Base-by-base conservation (phyloP, 2,113 vertebrate species). In the Caloenas nicobarica region DNA sequence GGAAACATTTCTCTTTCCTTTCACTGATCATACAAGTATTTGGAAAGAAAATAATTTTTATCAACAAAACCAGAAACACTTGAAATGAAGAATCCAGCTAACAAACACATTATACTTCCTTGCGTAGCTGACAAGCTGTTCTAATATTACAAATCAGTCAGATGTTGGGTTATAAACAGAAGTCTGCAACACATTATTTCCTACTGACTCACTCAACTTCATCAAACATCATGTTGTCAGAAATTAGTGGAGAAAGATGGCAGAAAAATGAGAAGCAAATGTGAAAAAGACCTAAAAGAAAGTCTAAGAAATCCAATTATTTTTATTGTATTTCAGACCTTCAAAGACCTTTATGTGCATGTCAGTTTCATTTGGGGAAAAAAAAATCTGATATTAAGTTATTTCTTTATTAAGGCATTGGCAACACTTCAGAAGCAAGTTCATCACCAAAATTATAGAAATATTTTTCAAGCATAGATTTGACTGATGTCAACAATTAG, bases 131-230 rank as follows among this genome's bases (percentile, higher is more conserved):
- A 74, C 64, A 64, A 89, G 44, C 70, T 54, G 26, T 84, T 93
- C 68, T 95, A 48, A 83, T 94, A 42, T 79, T 93, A 56, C 78
- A 90, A 66, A 64, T 83, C 44, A 86, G 64, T 83, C 76, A 94
- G 82, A 84, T 92, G 81, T 70, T 92, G 76, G 18, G 50, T 72
- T 96, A 92, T 89, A 92, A 96, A 90, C 72, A 94, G 82, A 92
- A 95, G 46, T 74, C 51, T 93, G 36, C 48, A 64, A 66, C 68
- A 89, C 50, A 42, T 69, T 82, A 38, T 82, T 93, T 73, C 64
- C 62, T 60, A 82, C 34, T 84, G 82, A 94, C 57, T 95, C 84
- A 91, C 31, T 71, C 28, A 24, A 33, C 84, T 89, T 92, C 70
- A 93, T 79, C 70, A 61, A 66, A 69, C 6, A 31, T 62, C 66